phyloP scores from a whole-genome alignment of 1,140 invertebrate genomes.

The Aradophagus sp. region DNA sequence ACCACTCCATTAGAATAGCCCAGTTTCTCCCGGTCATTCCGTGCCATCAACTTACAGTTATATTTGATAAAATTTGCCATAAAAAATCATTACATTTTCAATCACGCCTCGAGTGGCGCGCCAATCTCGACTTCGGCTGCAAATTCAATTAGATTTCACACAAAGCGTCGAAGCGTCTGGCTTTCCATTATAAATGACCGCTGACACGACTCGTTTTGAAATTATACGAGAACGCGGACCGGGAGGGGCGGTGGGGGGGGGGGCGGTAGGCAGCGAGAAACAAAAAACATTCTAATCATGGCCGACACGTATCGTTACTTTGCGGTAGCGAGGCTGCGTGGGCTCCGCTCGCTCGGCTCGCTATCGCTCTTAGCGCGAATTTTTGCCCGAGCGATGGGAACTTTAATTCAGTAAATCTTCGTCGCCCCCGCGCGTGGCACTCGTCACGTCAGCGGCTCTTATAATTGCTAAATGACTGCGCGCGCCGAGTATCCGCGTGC shows the following conservation, averaged over 20 bases:
- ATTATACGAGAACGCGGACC: background rate
- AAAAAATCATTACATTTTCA: too few species aligned
- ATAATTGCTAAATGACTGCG: conserved; percentile 59
- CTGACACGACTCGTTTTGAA: conserved; percentile 9
- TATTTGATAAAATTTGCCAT: too few species aligned
- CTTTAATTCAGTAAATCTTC: conserved; percentile 52
- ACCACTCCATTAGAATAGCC: too few species aligned
- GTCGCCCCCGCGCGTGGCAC: conserved; percentile 44
- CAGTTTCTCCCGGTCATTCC: too few species aligned
- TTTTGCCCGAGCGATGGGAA: conserved; percentile 45
- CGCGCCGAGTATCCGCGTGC: conserved; percentile 24
- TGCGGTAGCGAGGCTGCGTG: conserved; percentile 47
- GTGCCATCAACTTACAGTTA: too few species aligned
- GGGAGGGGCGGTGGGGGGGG: too few species aligned
- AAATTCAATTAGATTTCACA: too few species aligned
- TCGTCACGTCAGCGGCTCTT: conserved; percentile 41
- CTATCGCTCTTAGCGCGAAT: conserved; percentile 42
- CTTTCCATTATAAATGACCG: background rate
- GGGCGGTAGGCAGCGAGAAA: too few species aligned
- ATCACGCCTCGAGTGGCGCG: too few species aligned
- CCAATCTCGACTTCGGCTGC: too few species aligned
- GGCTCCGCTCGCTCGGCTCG: conserved; percentile 27
- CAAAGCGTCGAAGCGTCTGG: too few species aligned
- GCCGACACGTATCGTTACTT: conserved; percentile 57
- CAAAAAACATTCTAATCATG: conserved; percentile 50